phyloP scores from a whole-genome alignment of 2,113 vertebrate genomes.

The Chlorodrepanis virens region DNA sequence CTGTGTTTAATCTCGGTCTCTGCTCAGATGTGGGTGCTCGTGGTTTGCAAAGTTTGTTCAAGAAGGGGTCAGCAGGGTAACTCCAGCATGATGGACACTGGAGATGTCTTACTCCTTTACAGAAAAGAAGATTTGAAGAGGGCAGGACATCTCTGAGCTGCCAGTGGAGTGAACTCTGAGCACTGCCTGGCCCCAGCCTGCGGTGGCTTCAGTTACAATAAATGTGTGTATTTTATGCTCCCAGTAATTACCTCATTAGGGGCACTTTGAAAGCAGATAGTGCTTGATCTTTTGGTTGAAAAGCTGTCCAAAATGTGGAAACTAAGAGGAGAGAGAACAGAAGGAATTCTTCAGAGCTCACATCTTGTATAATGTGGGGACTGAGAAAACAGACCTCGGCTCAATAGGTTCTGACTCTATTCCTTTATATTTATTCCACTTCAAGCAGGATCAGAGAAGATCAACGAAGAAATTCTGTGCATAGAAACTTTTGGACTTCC shows the following conservation, averaged over 20 bases:
- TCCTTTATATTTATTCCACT: background rate
- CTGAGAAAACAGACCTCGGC: background rate
- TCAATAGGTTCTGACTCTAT: constrained; percentile 18
- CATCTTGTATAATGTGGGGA: background rate
- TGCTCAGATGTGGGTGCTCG: constrained; percentile 13
- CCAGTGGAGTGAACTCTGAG: background rate
- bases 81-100: background rate
- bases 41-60: constrained; percentile 46
- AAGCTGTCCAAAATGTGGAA: constrained; percentile 20
- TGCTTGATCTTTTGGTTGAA: constrained; percentile 2
- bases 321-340: background rate
- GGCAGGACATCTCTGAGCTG: background rate
- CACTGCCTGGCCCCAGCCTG: background rate
- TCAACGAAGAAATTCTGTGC: background rate
- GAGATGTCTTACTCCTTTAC: background rate
- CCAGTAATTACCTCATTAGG: constrained; percentile 27
- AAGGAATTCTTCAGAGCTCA: constrained; percentile 19
- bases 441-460: background rate
- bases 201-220: constrained; percentile 35
- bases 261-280: constrained; percentile 50
- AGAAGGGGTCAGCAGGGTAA: background rate
- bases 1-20: background rate
- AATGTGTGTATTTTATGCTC: constrained; percentile 29
- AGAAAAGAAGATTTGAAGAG: background rate
- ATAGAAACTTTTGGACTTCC: background rate